Percentiles rank a stretch among this genome's conserved stretches.
phyloP scores from a whole-genome alignment of 2,113 vertebrate species.

The Brienomyrus brachyistius region DNA sequence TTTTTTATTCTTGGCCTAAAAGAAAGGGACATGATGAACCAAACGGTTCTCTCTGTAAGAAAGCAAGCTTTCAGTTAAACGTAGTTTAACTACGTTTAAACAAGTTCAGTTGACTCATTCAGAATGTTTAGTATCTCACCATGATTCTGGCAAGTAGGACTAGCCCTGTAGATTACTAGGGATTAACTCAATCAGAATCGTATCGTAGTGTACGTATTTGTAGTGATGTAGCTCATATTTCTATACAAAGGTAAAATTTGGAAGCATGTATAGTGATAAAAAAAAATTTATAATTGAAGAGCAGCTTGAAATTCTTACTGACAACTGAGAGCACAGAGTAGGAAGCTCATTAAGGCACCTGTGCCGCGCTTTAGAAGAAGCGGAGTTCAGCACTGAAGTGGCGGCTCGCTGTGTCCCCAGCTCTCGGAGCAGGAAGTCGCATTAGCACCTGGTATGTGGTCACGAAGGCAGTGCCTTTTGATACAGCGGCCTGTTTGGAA shows the following conservation, averaged over 20 bases:
- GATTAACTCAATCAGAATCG: not conserved
- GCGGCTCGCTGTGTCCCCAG: constrained; percentile 16
- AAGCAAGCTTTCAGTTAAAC: not conserved
- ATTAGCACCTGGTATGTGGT: not conserved
- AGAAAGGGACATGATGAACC: not conserved
- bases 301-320: not conserved
- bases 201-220: too few relatives aligned
- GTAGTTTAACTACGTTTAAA: too few relatives aligned
- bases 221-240: not conserved
- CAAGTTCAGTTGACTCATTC: not conserved
- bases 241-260: not conserved
- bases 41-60: not conserved
- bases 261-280: not conserved
- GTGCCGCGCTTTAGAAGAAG: constrained; percentile 53
- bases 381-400: constrained; percentile 26
- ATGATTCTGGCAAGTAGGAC: not conserved
- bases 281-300: not conserved
- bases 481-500: not conserved
- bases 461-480: not conserved
- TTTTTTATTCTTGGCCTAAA: not conserved
- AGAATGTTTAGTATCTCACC: not conserved
- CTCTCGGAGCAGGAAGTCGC: not conserved
- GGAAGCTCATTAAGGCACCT: constrained; percentile 53
- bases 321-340: constrained; percentile 17
- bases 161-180: not conserved